A percentile compares a stretch with the other conserved stretches of the same genome.
Evolutionary conservation across 2,888 invertebrate species (phyloP).

Genomic region (Cryptops parisi): DNA sequence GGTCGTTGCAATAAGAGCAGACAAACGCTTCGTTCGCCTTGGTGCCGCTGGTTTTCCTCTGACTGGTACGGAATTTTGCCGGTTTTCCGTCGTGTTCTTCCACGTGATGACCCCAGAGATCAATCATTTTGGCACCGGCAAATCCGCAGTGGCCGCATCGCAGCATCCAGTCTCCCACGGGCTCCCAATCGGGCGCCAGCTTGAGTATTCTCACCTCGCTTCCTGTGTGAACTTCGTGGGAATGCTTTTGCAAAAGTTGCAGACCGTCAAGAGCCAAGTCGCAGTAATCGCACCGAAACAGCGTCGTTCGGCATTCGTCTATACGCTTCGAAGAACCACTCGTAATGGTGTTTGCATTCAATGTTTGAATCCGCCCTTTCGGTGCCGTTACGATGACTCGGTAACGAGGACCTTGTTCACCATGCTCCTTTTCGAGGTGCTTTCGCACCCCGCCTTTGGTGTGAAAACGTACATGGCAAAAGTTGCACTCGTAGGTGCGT

Average conservation of each 20-base stretch:
- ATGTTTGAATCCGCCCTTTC: background rate
- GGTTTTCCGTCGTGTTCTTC: slow-evolving; percentile 3
- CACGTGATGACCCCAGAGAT: slow-evolving; percentile 7
- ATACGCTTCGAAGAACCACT: too few species aligned
- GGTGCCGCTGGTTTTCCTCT: background rate
- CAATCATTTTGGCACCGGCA: slow-evolving; percentile 5
- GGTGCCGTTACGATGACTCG: background rate
- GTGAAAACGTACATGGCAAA: background rate
- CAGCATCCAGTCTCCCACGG: background rate
- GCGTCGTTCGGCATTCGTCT: background rate
- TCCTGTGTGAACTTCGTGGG: slow-evolving; percentile 11
- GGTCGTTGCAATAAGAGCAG: slow-evolving; percentile 25
- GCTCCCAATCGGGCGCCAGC: slow-evolving; percentile 10
- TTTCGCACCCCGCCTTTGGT: background rate
- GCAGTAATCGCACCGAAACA: slow-evolving; percentile 11
- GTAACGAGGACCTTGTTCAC: background rate
- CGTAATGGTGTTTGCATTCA: background rate
- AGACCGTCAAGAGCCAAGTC: slow-evolving; percentile 10
- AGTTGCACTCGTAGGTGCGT: slow-evolving; percentile 11
- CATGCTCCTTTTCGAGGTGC: slow-evolving; percentile 3
- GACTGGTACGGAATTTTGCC: slow-evolving; percentile 4
- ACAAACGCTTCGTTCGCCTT: background rate
- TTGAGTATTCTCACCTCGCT: slow-evolving; percentile 7
- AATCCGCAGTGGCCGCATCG: slow-evolving; percentile 11
- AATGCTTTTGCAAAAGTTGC: slow-evolving; percentile 8